Conservation (phyloP, 1,140 invertebrate genomes). For the Lucilia sericata region DNA sequence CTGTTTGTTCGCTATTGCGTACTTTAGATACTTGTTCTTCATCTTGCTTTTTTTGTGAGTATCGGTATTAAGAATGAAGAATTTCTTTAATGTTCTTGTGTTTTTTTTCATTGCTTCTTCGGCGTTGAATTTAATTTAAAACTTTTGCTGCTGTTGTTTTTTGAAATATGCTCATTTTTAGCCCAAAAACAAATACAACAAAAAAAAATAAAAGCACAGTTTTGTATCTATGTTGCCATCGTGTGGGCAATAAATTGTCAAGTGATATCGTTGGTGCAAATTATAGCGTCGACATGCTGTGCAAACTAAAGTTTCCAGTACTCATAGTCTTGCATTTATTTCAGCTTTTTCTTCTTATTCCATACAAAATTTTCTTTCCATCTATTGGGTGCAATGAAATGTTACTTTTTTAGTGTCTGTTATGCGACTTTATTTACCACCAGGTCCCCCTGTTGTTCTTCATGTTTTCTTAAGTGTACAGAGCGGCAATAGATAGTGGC, state of each 20-base stretch:
- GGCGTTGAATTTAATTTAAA: not conserved
- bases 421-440: conserved; percentile 8
- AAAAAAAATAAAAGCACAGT: not conserved
- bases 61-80: not conserved
- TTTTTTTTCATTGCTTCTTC: not conserved
- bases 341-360: not conserved
- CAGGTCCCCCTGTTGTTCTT: conserved; percentile 2
- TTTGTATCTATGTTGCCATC: conserved; percentile 29
- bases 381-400: not conserved
- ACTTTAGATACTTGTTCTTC: not conserved
- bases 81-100: not conserved
- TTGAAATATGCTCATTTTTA: conserved; percentile 10
- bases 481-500: conserved; percentile 22
- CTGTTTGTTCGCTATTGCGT: not conserved
- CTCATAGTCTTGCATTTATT: not conserved
- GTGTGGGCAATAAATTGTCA: conserved; percentile 46
- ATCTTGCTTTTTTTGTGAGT: not conserved
- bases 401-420: not conserved
- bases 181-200: conserved; percentile 27
- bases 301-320: conserved; percentile 37
- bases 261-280: conserved; percentile 46
- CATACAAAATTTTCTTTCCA: not conserved
- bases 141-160: conserved; percentile 19
- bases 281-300: conserved; percentile 38
- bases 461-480: not conserved